These are phyloP conservation scores for Nesidiocoris tenuis DNA, from an alignment of 2,888 invertebrate genomes.

Conservation along the genomic window DNA sequence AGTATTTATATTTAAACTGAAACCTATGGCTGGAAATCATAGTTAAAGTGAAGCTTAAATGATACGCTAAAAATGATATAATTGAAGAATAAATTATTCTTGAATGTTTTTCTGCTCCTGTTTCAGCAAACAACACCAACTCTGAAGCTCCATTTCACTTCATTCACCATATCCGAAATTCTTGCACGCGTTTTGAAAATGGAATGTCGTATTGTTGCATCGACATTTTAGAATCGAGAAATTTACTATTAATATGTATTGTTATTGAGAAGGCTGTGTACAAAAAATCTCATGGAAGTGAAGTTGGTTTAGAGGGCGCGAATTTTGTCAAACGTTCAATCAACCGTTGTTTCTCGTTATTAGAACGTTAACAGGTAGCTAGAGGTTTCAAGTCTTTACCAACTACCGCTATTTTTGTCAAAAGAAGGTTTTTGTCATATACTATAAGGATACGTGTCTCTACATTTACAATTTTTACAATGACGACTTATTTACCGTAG, in stretches of 20 bases:
- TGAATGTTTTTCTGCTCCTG: no score
- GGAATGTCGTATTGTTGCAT: neutral
- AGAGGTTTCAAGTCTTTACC: constrained; percentile 10
- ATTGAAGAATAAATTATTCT: no score
- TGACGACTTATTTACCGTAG: neutral
- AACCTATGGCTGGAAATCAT: no score
- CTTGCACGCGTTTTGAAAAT: constrained; percentile 22
- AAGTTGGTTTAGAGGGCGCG: constrained; percentile 19
- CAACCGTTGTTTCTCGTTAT: neutral
- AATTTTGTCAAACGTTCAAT: neutral
- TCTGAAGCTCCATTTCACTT: constrained; percentile 25
- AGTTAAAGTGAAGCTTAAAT: no score
- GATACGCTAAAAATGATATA: no score
- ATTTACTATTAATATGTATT: constrained; percentile 17
- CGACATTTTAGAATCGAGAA: constrained; percentile 19
- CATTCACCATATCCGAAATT: constrained; percentile 34
- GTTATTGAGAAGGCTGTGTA: constrained; percentile 39
- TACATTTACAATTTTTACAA: neutral
- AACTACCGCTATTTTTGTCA: constrained; percentile 16
- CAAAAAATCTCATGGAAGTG: constrained; percentile 14
- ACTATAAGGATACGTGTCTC: neutral
- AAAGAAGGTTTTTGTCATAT: neutral
- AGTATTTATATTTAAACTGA: no score
- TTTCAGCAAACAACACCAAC: constrained; percentile 43
- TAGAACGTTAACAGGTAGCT: constrained; percentile 26